phyloP scores from a whole-genome alignment of 1,140 invertebrate species.

The Babylonia areolata region DNA sequence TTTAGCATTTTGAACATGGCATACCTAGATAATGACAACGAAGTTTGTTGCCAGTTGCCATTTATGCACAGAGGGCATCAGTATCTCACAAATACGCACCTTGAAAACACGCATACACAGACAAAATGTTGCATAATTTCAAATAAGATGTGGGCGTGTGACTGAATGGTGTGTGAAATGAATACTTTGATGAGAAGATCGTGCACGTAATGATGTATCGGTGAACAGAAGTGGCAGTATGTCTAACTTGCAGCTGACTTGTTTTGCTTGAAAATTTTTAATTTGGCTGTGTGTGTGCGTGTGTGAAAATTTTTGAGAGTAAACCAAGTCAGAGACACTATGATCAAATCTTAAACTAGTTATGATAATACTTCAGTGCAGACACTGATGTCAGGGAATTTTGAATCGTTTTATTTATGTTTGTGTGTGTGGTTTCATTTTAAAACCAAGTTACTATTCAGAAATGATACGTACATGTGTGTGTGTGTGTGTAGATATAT shows the following conservation, averaged over 20 bases:
- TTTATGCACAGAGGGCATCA: background rate
- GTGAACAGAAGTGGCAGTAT: background rate
- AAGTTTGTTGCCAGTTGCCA: background rate
- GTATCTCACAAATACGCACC: background rate
- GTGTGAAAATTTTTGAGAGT: too few species aligned
- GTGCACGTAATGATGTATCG: background rate
- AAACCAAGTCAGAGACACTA: too few species aligned
- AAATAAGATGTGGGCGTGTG: background rate
- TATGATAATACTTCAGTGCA: too few species aligned
- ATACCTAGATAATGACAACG: background rate
- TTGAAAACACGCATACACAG: background rate
- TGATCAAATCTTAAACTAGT: too few species aligned
- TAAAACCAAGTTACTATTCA: too few species aligned
- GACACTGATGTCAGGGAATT: too few species aligned
- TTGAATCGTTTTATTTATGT: too few species aligned
- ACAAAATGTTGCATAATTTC: background rate
- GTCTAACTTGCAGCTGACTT: background rate
- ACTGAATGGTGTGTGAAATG: background rate
- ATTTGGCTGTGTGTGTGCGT: too few species aligned
- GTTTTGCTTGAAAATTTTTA: too few species aligned
- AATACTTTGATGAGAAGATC: background rate
- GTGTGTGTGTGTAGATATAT: too few species aligned
- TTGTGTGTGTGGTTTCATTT: too few species aligned
- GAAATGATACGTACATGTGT: too few species aligned
- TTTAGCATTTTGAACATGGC: background rate